Base-by-base conservation (phyloP, 2,888 invertebrate species). In the Strigamia crassipes region DNA sequence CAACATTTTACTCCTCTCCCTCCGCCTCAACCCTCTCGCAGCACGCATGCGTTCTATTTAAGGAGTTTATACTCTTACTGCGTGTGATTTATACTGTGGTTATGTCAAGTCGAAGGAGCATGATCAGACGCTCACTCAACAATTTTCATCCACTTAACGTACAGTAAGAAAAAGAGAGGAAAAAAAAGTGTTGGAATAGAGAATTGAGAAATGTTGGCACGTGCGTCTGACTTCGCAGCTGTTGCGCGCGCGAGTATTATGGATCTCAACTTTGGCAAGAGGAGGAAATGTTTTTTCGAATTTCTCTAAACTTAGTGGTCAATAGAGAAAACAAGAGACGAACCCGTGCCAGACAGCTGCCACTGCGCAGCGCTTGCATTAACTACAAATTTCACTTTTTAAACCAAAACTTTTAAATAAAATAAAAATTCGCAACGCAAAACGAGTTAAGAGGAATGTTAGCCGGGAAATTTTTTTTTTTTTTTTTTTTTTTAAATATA, bases 131-230 rank as follows among this genome's bases (percentile, higher is more conserved):
- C 51, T 15, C 18, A 51, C 51, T 51, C 51, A 18, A 51, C 51
- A 51, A 51, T 51, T 51, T 51, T 51, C 51, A 51, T 51, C 51
- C 51, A 51, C 51, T 51, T 51, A 51, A 51, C 51, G 18, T 18
- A 51, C n/a, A 51, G 51, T 13, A 51, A 51, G 51, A 51, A 51
- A 51, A 51, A 51, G 51, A 13, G 12, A 15, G n/a, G n/a, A 51
- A 46, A 51, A 51, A 38, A 38, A 38, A 38, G 38, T 38, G 38
- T 38, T 38, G 38, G 38, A 51, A 51, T 51, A 51, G 51, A 18
- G 51, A 51, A 51, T 51, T 51, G n/a, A 51, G 51, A 51, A 51
- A 51, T 51, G 51, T 51, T 51, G 51, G 51, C 51, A 51, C 51
- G 51, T 51, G 51, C 51, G 51, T 51, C 51, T 51, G 51, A 51